Conservation (phyloP, 2,113 vertebrate species). For the Dasypus novemcinctus region DNA sequence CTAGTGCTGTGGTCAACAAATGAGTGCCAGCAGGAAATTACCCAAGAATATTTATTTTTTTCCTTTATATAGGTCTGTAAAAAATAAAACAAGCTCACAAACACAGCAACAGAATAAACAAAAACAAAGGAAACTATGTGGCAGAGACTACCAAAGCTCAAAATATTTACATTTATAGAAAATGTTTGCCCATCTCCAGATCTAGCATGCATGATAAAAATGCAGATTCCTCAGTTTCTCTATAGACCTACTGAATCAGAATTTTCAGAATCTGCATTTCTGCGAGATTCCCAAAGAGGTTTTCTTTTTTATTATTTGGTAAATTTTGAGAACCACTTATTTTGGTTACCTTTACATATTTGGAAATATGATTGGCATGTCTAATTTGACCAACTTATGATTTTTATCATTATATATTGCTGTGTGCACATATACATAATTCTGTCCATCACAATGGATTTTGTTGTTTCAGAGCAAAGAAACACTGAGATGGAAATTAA, state of each 20-base stretch:
- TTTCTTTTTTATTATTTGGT: neutral
- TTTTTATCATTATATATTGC: neutral
- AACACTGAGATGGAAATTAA: neutral
- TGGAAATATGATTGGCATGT: neutral
- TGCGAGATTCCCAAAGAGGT: neutral
- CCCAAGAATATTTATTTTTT: neutral
- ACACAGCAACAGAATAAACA: neutral
- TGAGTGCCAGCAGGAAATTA: neutral
- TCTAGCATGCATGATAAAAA: neutral
- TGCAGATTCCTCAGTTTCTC: neutral
- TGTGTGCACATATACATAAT: neutral
- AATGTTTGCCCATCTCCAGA: fast-evolving
- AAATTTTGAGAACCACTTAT: neutral
- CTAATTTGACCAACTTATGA: neutral
- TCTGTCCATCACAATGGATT: neutral
- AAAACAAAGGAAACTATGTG: neutral
- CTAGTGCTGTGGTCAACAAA: neutral
- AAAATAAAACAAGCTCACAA: neutral
- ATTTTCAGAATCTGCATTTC: neutral
- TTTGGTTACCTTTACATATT: neutral
- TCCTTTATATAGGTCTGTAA: neutral
- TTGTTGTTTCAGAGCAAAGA: neutral
- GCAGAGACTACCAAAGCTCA: neutral
- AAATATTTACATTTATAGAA: neutral
- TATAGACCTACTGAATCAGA: neutral